A percentile compares a stretch with the other conserved stretches of the same genome.
phyloP scores from a whole-genome alignment of 2,888 invertebrate species.

The Encarsia formosa region DNA sequence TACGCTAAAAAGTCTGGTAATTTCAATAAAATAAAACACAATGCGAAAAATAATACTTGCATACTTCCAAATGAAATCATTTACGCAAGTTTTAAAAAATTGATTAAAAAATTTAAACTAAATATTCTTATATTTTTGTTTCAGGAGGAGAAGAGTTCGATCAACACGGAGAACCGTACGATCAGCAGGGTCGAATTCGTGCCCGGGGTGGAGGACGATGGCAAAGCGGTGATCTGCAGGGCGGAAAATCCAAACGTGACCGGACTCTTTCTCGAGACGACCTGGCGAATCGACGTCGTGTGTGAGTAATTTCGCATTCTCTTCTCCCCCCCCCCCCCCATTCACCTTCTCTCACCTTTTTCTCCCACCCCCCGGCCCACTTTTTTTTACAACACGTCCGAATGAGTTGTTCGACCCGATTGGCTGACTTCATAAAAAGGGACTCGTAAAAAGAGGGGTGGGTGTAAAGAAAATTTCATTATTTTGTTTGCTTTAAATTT shows the following conservation, averaged over 20 bases:
- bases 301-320: conserved; percentile 64
- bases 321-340: neutral
- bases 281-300: conserved; percentile 84
- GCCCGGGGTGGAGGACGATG: conserved; percentile 84
- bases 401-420: conserved; percentile 27
- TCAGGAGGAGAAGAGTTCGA: conserved; percentile 67
- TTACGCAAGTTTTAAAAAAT: neutral
- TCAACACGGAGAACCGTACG: conserved; percentile 66
- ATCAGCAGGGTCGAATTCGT: conserved; percentile 83
- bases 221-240: conserved; percentile 81
- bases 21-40: too few relatives aligned
- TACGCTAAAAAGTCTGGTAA: too few relatives aligned
- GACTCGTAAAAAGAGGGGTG: too few relatives aligned
- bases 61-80: neutral
- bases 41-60: too few relatives aligned
- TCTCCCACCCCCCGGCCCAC: conserved; percentile 1
- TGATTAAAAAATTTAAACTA: neutral
- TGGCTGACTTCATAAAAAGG: conserved; percentile 26
- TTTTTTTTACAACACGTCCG: conserved; percentile 20
- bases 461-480: too few relatives aligned
- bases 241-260: conserved; percentile 89
- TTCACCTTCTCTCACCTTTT: neutral
- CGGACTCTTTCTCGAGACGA: conserved; percentile 75
- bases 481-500: too few relatives aligned
- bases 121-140: conserved; percentile 19